Conservation (phyloP, 1,140 invertebrate species). For the Tetramorium parvispinum region DNA sequence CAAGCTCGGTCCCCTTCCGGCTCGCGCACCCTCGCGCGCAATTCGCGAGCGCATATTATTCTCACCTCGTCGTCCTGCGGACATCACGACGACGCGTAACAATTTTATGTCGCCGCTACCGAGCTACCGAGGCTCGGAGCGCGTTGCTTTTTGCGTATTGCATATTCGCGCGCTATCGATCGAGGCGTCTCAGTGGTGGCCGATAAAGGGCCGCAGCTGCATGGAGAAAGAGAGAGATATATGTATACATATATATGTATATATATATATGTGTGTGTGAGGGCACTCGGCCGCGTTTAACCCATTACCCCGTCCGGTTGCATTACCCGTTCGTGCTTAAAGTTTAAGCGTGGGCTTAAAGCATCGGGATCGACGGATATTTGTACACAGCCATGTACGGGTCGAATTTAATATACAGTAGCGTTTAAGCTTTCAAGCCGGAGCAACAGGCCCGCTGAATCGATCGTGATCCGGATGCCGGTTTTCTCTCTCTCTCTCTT, state of each 20-base stretch:
- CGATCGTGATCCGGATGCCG: neutral
- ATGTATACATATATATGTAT: neutral
- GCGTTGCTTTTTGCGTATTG: constrained; percentile 24
- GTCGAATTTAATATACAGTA: constrained; percentile 20
- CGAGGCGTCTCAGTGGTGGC: constrained; percentile 38
- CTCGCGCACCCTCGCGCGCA: constrained; percentile 49
- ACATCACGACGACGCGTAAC: constrained; percentile 26
- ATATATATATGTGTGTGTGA: neutral
- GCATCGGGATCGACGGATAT: neutral
- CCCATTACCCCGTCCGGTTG: constrained; percentile 41
- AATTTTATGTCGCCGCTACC: constrained; percentile 1
- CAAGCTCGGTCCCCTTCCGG: neutral
- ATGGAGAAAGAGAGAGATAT: constrained; percentile 29
- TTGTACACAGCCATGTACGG: neutral
- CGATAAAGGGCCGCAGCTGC: constrained; percentile 57
- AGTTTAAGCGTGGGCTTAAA: constrained; percentile 35
- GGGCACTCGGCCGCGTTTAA: constrained; percentile 49
- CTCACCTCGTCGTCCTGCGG: constrained; percentile 33
- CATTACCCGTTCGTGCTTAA: constrained; percentile 37
- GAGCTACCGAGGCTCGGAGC: constrained; percentile 16
- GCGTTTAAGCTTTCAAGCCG: constrained; percentile 30
- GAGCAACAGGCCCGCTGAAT: constrained; percentile 26
- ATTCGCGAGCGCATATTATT: constrained; percentile 54
- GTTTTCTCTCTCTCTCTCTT: neutral
- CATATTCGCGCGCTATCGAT: constrained; percentile 53